Evolutionary conservation across 2,113 vertebrate genomes (phyloP).

Genomic region (Chloebia gouldiae): DNA sequence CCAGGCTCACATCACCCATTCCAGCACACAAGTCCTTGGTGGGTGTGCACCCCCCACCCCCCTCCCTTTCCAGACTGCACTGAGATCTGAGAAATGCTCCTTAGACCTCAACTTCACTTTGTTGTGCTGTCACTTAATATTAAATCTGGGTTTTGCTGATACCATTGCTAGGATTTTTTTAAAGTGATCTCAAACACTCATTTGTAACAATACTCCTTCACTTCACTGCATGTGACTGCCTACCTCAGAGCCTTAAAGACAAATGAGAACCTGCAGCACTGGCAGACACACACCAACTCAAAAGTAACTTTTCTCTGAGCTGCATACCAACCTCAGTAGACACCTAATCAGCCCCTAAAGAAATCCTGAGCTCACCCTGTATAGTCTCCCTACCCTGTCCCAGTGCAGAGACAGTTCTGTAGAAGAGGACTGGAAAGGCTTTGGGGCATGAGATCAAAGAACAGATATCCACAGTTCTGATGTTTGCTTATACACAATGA

Average conservation of each 20-base stretch:
- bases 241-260: neutral
- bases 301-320: neutral
- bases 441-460: neutral
- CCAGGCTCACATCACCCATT: neutral
- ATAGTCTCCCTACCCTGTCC: neutral
- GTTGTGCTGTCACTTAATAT: neutral
- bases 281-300: neutral
- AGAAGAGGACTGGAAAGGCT: neutral
- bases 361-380: neutral
- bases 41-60: accelerated
- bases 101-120: neutral
- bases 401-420: neutral
- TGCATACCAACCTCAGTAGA: neutral
- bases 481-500: neutral
- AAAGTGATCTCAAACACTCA: accelerated
- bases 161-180: neutral
- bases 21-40: neutral
- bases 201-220: neutral
- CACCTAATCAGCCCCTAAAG: neutral
- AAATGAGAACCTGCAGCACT: neutral
- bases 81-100: neutral
- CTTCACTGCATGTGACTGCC: neutral
- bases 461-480: neutral
- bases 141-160: neutral
- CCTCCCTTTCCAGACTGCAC: neutral